Evolutionary conservation across 2,888 invertebrate genomes (phyloP), one percentile per base, ranked within the genome.

Genomic region (Pelosia muscerda): DNA sequence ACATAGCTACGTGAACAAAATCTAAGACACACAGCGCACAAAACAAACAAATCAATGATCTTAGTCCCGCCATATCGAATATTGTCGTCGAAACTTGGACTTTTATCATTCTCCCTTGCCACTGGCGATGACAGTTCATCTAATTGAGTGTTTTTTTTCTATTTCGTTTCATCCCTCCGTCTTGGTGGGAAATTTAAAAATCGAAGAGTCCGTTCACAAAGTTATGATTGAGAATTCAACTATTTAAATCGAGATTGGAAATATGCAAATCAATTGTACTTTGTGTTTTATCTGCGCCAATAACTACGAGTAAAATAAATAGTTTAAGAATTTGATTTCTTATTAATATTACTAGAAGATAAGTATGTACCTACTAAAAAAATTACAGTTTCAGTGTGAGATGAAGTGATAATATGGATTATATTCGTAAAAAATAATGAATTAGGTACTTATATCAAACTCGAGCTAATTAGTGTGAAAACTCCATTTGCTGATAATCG

Each of bases 81-180:
- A 65, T 78, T 73, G 75, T 79, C 76, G 72, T 70, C 67, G 66
- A 75, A 83, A 84, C 82, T 85, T 87, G 84, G 83, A 84, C 82
- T 80, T 83, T 85, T 85, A 84, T 83, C 83, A 83, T 84, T 84
- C 79, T 85, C 86, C 84, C 84, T 81, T 79, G 81, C 81, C 71
- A 67, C 92, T 93, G 94, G 81, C 78, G 77, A 72, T 92, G 94
- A 93, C 94, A 94, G 93, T 86, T 91, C 87, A 78, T 81, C 88
- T 94, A 93, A 94, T 94, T 94, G 93, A 90, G 92, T 90, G 88
- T 90, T 92, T 92, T 91, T 86, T 85, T 76, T 78, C 68, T 72
- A 73, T 84, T 85, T 82, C 72, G 56, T 68, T 63, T 73, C 71
- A 74, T 70, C 61, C 68, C 79, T 78, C 77, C 78, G 67, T 79